Base-by-base conservation (phyloP, 2,797 vertebrate genomes). In the Sebastes alutus region DNA sequence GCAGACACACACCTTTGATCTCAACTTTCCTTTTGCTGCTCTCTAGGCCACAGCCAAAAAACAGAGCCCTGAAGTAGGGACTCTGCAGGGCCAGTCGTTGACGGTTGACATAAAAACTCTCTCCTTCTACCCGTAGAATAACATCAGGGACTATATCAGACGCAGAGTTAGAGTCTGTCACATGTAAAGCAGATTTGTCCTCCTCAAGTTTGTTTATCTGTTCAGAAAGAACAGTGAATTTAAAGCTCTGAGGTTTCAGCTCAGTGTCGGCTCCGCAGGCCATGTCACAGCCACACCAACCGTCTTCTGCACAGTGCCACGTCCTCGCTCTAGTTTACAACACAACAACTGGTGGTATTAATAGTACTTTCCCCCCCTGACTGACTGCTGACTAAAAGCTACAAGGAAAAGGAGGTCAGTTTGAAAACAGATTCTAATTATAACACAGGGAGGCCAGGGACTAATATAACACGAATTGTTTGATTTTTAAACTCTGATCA, bases 1-100 rank as follows among this genome's bases (percentile, higher is more conserved):
- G 90, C 7, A 93, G 72, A 27, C 86, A 75, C 0, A 98, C 73
- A 22, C 96, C 96, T 91, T 95, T 93, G 54, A 98, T 94, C 77
- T 96, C 95, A 16, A 98, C 90, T 32, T 83, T 93, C 30, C 69
- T 93, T 60, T 93, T 92, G 6, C 63, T 88, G 86, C 96, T 96
- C 86, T 98, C 97, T 58, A 91, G 84, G 0, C 96, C 94, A 9
- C 95, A 93, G 10, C 97, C 97, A 64, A 96, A 97, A 88, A 98
- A 98, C 90, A 98, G 94, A 75, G 96, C 97, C 86, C 94, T 90
- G 60, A 98, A 98, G 75, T 98, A 98, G 0, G 93, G 94, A 80
- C 97, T 98, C 82, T 96, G 92, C 2, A 80, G n/a, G 1, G 97
- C 95, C 52, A 98, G 91, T 0, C 10, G 78, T 42, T 90, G 88